These are phyloP conservation scores for Paragorgia papillata DNA, from an alignment of 92 coral and sea anemone genomes.

Conservation along the genomic window DNA sequence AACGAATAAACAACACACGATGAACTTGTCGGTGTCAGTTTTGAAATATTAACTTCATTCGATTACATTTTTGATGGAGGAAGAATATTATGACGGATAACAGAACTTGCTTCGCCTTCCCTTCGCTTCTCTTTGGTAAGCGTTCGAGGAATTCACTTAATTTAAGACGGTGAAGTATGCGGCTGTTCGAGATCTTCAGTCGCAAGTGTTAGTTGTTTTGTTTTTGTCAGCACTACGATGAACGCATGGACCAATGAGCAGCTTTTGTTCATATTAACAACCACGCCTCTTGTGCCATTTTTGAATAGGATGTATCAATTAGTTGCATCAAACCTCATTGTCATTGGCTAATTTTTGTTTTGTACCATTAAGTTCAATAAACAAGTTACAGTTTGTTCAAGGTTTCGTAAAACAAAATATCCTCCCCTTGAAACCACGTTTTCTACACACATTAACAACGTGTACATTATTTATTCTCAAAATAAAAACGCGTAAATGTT, in stretches of 20 bases:
- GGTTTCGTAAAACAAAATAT: constrained; percentile 11
- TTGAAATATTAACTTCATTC: not conserved
- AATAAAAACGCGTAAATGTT: constrained; percentile 37
- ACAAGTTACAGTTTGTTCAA: constrained; percentile 1
- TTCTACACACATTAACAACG: constrained; percentile 1
- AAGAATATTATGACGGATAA: not conserved
- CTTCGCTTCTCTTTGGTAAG: not conserved
- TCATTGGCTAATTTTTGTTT: constrained; percentile 69
- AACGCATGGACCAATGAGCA: constrained; percentile 73
- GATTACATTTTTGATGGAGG: not conserved
- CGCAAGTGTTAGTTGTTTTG: constrained; percentile 74
- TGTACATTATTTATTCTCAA: constrained; percentile 23
- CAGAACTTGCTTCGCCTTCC: constrained; percentile 1
- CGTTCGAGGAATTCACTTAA: constrained; percentile 40
- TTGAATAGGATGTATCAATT: constrained; percentile 87
- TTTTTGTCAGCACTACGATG: constrained; percentile 57
- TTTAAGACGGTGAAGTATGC: constrained; percentile 48
- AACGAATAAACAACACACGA: constrained; percentile 4
- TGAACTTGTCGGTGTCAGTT: not conserved
- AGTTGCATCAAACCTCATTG: constrained; percentile 55
- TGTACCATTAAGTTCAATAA: constrained; percentile 33
- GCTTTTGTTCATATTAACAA: constrained; percentile 68
- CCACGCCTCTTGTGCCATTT: constrained; percentile 80
- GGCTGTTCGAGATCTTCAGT: constrained; percentile 55
- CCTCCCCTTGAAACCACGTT: constrained; percentile 5